A percentile compares a stretch with the other conserved stretches of the same genome.
phyloP scores from a whole-genome alignment of 2,888 invertebrate species.

The Campoletis raptor region DNA sequence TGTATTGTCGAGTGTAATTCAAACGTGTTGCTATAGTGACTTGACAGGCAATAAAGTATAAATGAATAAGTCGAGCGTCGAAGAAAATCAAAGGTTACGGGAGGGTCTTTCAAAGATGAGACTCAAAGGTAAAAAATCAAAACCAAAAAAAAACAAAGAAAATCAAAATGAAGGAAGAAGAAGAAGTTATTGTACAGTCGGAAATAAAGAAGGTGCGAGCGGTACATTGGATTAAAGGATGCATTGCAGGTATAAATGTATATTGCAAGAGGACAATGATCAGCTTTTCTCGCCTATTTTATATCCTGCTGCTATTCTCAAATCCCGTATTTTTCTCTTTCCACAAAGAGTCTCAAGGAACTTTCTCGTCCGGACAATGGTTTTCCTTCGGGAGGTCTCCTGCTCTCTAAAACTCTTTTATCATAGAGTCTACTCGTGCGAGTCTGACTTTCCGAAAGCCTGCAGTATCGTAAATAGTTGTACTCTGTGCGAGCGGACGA shows the following conservation, averaged over 20 bases:
- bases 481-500: neutral
- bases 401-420: constrained; percentile 38
- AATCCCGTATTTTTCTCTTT: constrained; percentile 15
- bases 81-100: neutral
- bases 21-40: no score
- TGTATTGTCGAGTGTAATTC: no score
- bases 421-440: constrained; percentile 35
- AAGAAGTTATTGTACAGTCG: neutral
- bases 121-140: neutral
- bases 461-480: constrained; percentile 52
- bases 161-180: neutral
- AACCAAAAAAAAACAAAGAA: no score
- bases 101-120: neutral
- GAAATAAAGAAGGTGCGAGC: neutral
- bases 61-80: neutral
- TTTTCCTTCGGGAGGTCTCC: neutral
- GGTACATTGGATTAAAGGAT: neutral
- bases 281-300: constrained; percentile 25
- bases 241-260: constrained; percentile 1
- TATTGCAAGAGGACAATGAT: neutral
- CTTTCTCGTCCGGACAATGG: constrained; percentile 49
- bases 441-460: constrained; percentile 4
- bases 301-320: neutral
- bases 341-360: neutral
- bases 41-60: no score